Base-by-base conservation (phyloP, 2,113 vertebrate species). In the Perca fluviatilis region DNA sequence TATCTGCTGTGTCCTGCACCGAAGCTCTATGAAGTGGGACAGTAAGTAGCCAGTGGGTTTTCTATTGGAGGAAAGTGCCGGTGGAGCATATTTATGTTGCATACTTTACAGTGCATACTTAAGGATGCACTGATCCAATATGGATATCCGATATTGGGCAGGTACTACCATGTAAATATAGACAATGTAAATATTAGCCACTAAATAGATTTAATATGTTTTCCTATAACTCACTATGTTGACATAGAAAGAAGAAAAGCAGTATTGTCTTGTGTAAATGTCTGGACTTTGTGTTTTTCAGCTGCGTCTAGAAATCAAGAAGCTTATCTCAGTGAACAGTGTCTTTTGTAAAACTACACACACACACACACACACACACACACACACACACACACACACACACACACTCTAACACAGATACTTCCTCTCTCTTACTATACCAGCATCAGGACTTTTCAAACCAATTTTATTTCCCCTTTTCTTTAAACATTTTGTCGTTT, bases 1-100 rank as follows among this genome's bases (percentile, higher is more conserved):
- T 98, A 97, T 77, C 87, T 99, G 86, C 95, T 98, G 85, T 99
- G 98, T 88, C 97, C 98, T 46, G 97, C 97, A 5, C 97, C 97
- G 0, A 63, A 89, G 81, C 95, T 99, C 49, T 91, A 96, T 46
- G 95, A 96, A 89, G 96, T 91, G n/a, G 97, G 97, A 96, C 96
- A 99, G 98, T 99, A 95, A 99, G 98, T 98, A 93, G 30, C 66
- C 58, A 18, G 4, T 84, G 68, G 18, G 60, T 6, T 75, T 49
- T 6, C 19, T 57, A 9, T 15, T 46, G 7, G 4, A 23, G 9
- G 16, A 46, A 23, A 23, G 58, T 6, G 40, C 10, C 15, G 21
- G 3, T 9, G 43, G 21, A 43, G 60, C n/a, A 5, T 25, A n/a
- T 8, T 40, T 4, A 15, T 40, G 30, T 36, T 63, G 21, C 12